Base-by-base conservation (phyloP, 2,113 vertebrate genomes). In the Orthonyx spaldingii region DNA sequence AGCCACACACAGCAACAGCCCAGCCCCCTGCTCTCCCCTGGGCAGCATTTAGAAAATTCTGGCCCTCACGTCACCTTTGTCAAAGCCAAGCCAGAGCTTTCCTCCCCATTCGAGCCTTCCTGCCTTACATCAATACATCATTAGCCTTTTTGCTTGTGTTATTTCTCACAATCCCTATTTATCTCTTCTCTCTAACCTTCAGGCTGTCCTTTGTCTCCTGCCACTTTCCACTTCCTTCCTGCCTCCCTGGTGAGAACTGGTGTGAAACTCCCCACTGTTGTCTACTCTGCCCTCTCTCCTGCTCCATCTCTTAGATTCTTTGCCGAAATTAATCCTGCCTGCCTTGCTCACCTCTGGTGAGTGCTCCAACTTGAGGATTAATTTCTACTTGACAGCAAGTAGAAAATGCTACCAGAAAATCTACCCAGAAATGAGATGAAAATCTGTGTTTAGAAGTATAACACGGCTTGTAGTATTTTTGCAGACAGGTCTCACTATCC, bases 111-210 rank as follows among this genome's bases (percentile, higher is more conserved):
- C 15, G 7, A 63, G 59, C 72, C 55, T 84, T 96, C 89, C 91
- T 94, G 86, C 64, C 56, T 87, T 28, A 55, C 83, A 71, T 63
- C 93, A 95, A 95, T 94, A 81, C 68, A 70, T 85, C 60, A 47
- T 70, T 77, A 78, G 60, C 77, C 69, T 82, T 90, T 94, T 50
- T 87, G 72, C 64, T 89, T 72, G 46, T 47, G 63, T 90, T 92
- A 82, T 92, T 93, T 93, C 97, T 96, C 97, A 95, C 95, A 96
- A 89, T 96, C 96, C 88, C 84, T 92, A 44, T 84, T 81, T 87
- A 79, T 92, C 86, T 82, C 85, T 77, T 50, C 83, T 42, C 72
- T 42, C 72, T 79, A 92, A 59, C 81, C 87, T 90, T 78, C 13
- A 11, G 56, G 52, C 85, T 72, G 80, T 95, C 84, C 90, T 93